phyloP scores from a whole-genome alignment of 92 coral and sea anemone species.

The Galaxea fascicularis region DNA sequence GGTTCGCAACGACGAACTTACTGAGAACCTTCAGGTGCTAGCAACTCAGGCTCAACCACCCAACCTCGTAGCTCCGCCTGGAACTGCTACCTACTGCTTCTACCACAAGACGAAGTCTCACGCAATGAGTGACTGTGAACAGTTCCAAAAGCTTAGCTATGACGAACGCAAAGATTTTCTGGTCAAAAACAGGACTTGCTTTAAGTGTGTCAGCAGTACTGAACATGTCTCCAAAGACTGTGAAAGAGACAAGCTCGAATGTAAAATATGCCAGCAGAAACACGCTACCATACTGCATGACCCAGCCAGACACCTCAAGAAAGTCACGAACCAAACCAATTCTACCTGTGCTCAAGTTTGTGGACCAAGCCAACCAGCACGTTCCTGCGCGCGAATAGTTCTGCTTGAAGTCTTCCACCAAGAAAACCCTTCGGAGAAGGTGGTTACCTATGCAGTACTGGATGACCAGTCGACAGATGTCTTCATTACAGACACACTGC shows the following conservation, averaged over 20 bases:
- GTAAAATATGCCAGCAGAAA: constrained; percentile 64
- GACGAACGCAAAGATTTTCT: constrained; percentile 71
- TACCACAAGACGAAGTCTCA: constrained; percentile 64
- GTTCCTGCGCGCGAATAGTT: constrained; percentile 76
- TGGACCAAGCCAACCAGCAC: constrained; percentile 43
- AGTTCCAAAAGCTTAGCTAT: constrained; percentile 42
- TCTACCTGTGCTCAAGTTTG: constrained; percentile 73
- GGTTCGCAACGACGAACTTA: not conserved
- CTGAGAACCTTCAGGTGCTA: not conserved
- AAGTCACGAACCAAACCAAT: constrained; percentile 14
- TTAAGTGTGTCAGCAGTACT: constrained; percentile 42
- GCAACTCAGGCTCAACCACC: constrained; percentile 35
- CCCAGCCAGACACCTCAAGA: constrained; percentile 45
- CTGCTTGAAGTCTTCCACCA: constrained; percentile 70
- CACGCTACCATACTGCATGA: constrained; percentile 72
- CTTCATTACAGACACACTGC: constrained; percentile 62
- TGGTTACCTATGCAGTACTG: constrained; percentile 63
- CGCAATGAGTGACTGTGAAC: constrained; percentile 19
- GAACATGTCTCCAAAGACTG: constrained; percentile 65
- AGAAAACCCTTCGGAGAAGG: constrained; percentile 38
- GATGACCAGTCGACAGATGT: constrained; percentile 81
- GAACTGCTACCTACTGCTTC: constrained; percentile 37
- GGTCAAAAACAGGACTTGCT: not conserved
- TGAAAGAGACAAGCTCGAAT: constrained; percentile 31
- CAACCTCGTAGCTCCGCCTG: not conserved